phyloP scores from a whole-genome alignment of 2,113 vertebrate genomes.

The Dromas ardeola region DNA sequence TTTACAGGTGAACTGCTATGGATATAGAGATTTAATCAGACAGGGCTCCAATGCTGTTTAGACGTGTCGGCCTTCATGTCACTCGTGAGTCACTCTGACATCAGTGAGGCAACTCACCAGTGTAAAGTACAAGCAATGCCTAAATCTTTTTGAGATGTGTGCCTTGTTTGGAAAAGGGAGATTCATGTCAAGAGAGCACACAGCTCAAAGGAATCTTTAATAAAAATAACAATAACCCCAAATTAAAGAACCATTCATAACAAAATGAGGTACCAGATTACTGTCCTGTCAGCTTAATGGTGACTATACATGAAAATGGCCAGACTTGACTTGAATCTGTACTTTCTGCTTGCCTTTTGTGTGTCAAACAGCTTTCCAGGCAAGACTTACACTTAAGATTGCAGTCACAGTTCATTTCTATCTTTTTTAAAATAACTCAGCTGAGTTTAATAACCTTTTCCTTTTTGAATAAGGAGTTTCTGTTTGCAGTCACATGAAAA shows the following conservation, averaged over 20 bases:
- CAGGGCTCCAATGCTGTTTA: background rate
- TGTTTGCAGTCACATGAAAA: constrained; percentile 68
- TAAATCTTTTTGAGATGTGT: background rate
- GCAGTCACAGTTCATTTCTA: constrained; percentile 33
- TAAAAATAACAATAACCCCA: background rate
- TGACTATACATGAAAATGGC: background rate
- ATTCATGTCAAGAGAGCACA: background rate
- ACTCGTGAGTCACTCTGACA: background rate
- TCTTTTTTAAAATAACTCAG: constrained; percentile 57
- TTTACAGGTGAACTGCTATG: background rate
- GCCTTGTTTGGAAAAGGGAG: background rate
- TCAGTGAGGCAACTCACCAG: background rate
- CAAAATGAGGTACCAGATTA: background rate
- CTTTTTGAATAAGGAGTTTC: constrained; percentile 71
- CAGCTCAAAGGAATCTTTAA: background rate
- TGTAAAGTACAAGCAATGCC: background rate
- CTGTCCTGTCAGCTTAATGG: background rate
- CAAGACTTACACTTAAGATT: background rate
- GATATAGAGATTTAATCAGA: background rate
- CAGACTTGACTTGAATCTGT: background rate
- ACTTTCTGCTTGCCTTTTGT: background rate
- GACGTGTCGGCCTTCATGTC: background rate
- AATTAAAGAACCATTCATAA: background rate
- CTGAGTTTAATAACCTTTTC: constrained; percentile 67
- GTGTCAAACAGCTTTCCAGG: background rate